Evolutionary conservation across 1,140 invertebrate genomes (phyloP), one percentile per base, ranked within the genome.

Genomic region (Xylocopa sonorina): DNA sequence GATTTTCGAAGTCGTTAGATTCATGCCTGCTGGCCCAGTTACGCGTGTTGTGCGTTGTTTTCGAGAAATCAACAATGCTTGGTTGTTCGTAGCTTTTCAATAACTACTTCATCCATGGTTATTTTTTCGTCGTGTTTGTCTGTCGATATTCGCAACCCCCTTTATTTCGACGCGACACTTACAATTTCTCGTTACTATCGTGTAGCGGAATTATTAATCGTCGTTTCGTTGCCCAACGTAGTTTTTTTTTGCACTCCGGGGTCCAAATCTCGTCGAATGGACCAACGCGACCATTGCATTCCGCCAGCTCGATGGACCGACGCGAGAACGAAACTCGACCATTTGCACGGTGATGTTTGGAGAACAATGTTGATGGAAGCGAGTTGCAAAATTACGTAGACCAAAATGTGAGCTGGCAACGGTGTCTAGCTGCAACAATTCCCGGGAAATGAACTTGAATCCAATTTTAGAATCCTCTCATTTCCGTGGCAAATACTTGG

Each of bases 181-280:
- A 69, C 78, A 84, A 78, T 77, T 74, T 79, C 80, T 41, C 51
- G 69, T 73, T 60, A 76, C n/a, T n/a, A 78, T 64, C 75, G 51
- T 74, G 78, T 63, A 27, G 53, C 58, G 32, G 82, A 89, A 89
- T 88, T 88, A 88, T 89, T 89, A 89, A 89, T 89, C 78, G 83
- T 77, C 67, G 50, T 74, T 81, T 83, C 78, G 60, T 27, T 46
- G 75, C 48, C 77, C 81, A 60, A 43, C 68, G 29, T 80, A 48
- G 50, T 57, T 24, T 51, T 57, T 62, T 58, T 58, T 38, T 24
- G 55, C 50, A 48, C 64, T 55, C 48, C 62, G 18, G 50, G 21
- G 29, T 50, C 51, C 66, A 79, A 85, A 82, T 86, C 78, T 85
- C 51, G 58, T 32, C 55, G 62, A 68, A 78, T 21, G 34, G 57